Evolutionary conservation across 2,113 vertebrate species (phyloP), one percentile per base, ranked within the genome.

Genomic region (Tretioscincus oriximinensis): DNA sequence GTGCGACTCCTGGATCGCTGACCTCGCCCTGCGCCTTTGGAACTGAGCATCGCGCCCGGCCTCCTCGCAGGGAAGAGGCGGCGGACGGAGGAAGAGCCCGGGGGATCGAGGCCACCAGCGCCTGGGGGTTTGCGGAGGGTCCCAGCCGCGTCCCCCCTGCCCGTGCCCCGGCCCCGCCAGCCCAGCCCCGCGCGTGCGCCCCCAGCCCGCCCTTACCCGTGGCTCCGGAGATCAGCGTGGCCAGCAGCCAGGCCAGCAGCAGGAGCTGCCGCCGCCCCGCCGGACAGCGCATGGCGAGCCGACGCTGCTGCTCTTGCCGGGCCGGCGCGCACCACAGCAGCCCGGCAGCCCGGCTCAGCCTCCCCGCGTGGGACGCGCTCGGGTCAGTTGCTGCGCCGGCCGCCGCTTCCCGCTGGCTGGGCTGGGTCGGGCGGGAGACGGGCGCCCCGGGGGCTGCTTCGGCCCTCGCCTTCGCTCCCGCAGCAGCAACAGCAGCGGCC

Each of bases 251-350:
- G 82, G 77, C 83, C 77, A 70, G 73, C 70, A 81, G 68, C 71
- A 66, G 85, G 83, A n/a, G 35, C 35, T 41, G 35, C 35, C 5
- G 35, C 35, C 1, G 78, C 78, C 41, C 31, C 58, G 78, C 31
- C 31, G 49, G 6, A 41, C 35, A 41, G 47, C 86, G 84, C 88
- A 90, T 89, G 79, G 83, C 87, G 77, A 45, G 41, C 4, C 51
- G 51, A 58, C 60, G 31, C n/a, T 28, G 51, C 18, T 28, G 26
- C 2, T 18, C n/a, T 51, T 4, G 16, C 20, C 8, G 49, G 49
- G 14, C 35, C 35, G 35, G 66, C 49, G 64, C 65, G 28, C 16
- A 26, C 35, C 14, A 22, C 35, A 28, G 41, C 75, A 63, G 75
- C 9, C 72, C 72, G 20, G 69, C 22, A 22, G 51, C 9, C 72